Conservation (phyloP, 2,113 vertebrate species). For the Tachysurus fulvidraco region DNA sequence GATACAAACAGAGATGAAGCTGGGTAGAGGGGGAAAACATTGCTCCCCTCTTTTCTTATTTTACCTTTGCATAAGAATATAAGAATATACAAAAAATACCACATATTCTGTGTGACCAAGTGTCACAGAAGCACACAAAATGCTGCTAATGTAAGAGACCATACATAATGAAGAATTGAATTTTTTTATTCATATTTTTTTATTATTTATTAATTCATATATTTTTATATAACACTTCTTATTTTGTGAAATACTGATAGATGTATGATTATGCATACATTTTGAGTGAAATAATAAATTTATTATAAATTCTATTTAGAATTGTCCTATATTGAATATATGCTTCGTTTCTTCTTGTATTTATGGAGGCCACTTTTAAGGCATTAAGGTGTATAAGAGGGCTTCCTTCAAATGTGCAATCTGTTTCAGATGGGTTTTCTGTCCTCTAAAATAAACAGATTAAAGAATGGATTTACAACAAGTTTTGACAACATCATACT, state of each 20-base stretch:
- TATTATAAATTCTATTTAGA: neutral
- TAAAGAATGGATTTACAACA: neutral
- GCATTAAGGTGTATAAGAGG: neutral
- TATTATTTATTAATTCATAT: neutral
- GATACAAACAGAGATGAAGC: neutral
- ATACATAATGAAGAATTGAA: no score
- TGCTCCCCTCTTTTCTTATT: neutral
- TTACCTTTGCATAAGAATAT: neutral
- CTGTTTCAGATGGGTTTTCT: neutral
- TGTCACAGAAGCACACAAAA: neutral
- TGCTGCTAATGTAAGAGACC: neutral
- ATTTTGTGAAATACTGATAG: neutral
- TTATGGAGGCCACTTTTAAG: neutral
- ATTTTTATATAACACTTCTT: neutral
- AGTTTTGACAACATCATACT: constrained; percentile 15
- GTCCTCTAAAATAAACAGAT: constrained; percentile 3
- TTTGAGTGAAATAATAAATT: neutral
- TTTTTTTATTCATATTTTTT: no score
- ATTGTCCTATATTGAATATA: neutral
- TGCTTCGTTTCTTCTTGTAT: neutral
- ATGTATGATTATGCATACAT: neutral
- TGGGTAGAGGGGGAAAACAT: neutral
- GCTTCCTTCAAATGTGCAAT: neutral
- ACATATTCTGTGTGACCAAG: neutral
- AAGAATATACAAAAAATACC: neutral